phyloP scores from a whole-genome alignment of 1,140 invertebrate genomes.

The Bacillus rossius region DNA sequence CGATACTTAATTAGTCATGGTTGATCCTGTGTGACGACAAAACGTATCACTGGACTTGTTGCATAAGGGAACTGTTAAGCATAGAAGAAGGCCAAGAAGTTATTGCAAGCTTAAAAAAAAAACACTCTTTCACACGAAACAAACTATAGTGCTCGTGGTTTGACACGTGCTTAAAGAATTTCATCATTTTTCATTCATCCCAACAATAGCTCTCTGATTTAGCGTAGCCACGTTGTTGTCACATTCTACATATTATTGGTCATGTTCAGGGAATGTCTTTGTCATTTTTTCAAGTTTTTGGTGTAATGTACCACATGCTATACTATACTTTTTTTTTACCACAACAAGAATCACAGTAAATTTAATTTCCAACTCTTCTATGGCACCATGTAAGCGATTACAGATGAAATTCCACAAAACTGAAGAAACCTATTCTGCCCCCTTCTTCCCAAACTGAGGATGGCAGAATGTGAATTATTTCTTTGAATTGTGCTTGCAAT shows the following conservation, averaged over 20 bases:
- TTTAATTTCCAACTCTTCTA: too few relatives aligned
- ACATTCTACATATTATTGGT: constrained; percentile 22
- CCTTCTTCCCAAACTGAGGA: too few relatives aligned
- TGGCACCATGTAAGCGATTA: too few relatives aligned
- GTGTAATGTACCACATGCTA: constrained; percentile 21
- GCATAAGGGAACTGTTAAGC: not conserved
- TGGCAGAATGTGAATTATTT: too few relatives aligned
- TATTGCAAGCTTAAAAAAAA: constrained; percentile 2
- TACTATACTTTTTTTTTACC: constrained; percentile 2
- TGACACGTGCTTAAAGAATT: constrained; percentile 9
- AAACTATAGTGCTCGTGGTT: constrained; percentile 20
- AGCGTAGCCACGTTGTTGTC: constrained; percentile 19
- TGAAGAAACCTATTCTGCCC: too few relatives aligned
- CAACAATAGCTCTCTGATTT: constrained; percentile 15
- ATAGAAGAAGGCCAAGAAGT: constrained; percentile 2
- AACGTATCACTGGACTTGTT: constrained; percentile 12
- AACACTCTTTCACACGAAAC: not conserved
- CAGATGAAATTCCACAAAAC: too few relatives aligned
- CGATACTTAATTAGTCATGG: constrained; percentile 11
- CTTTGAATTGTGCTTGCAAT: too few relatives aligned
- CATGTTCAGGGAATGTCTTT: constrained; percentile 22
- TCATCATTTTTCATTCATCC: constrained; percentile 10
- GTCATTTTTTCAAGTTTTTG: constrained; percentile 17
- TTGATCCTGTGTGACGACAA: constrained; percentile 5
- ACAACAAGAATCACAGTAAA: too few relatives aligned